Percentiles rank a stretch among this genome's conserved stretches.
These are phyloP conservation scores for Coilia nasus DNA, from an alignment of 2,797 vertebrate genomes.

Conservation along the genomic window DNA sequence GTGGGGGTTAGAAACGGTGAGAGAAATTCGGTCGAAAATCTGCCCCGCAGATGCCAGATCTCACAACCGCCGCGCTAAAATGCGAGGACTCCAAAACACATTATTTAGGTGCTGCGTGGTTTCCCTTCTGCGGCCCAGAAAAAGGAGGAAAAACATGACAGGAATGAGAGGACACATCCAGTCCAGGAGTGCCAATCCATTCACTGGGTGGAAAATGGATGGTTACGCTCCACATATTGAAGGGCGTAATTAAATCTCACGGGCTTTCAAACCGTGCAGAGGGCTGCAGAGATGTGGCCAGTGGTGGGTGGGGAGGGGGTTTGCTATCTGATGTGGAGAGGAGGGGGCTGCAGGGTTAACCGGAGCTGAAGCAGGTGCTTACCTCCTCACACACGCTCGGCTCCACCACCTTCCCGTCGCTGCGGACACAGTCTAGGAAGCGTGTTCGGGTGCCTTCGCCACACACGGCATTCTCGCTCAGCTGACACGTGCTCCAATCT, in stretches of 20 bases:
- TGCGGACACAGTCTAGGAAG: constrained; percentile 86
- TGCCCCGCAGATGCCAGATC: no score
- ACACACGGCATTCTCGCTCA: constrained; percentile 86
- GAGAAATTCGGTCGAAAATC: no score
- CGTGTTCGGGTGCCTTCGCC: constrained; percentile 82
- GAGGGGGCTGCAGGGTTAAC: not conserved
- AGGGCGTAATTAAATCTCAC: constrained; percentile 44
- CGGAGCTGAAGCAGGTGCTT: constrained; percentile 44
- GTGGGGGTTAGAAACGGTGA: no score
- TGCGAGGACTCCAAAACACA: no score
- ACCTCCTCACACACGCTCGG: constrained; percentile 83
- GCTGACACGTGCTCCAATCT: constrained; percentile 95
- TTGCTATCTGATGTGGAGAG: no score
- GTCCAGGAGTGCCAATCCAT: constrained; percentile 24
- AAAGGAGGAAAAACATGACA: constrained; percentile 1
- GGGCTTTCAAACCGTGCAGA: constrained; percentile 29
- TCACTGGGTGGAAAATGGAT: constrained; percentile 25
- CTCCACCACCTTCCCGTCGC: constrained; percentile 81
- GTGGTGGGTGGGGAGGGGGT: not conserved
- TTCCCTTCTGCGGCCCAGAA: no score
- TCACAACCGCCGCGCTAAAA: no score
- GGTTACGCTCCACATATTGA: constrained; percentile 34
- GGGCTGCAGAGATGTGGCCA: not conserved
- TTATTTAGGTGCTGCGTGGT: no score
- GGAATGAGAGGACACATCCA: constrained; percentile 20